Conservation (phyloP, 2,797 vertebrate species). For the Sandelia bainsii region DNA sequence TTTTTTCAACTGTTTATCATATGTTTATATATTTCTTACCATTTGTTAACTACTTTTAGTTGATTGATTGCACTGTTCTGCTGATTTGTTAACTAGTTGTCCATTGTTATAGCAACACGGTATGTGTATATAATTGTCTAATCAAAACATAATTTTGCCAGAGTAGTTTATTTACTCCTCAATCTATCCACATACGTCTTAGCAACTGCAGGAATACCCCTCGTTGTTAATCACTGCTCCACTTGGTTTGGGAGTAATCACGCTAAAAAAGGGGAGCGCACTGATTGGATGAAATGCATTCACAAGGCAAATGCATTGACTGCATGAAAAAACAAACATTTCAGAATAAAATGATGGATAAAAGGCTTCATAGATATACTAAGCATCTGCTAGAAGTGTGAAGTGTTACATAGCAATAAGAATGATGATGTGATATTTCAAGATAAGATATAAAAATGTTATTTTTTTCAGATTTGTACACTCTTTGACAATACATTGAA, state of each 20-base stretch:
- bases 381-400: not conserved
- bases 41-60: not conserved
- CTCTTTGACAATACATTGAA: constrained; percentile 20
- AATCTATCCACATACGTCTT: not conserved
- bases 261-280: not conserved
- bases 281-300: not conserved
- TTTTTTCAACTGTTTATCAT: too few species aligned
- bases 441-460: constrained; percentile 2
- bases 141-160: not conserved
- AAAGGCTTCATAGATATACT: not conserved
- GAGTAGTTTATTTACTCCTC: not conserved
- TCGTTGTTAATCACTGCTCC: not conserved
- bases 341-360: constrained; percentile 8
- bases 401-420: not conserved
- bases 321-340: not conserved
- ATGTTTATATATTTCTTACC: not conserved
- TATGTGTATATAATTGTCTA: not conserved
- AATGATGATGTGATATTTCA: not conserved
- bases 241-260: not conserved
- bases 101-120: not conserved
- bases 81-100: not conserved
- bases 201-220: not conserved
- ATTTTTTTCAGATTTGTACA: constrained; percentile 2
- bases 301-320: not conserved
- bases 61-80: not conserved